A percentile compares a stretch with the other conserved stretches of the same genome.
phyloP scores from a whole-genome alignment of 1,140 invertebrate species.

The Doryteuthis pealeii region DNA sequence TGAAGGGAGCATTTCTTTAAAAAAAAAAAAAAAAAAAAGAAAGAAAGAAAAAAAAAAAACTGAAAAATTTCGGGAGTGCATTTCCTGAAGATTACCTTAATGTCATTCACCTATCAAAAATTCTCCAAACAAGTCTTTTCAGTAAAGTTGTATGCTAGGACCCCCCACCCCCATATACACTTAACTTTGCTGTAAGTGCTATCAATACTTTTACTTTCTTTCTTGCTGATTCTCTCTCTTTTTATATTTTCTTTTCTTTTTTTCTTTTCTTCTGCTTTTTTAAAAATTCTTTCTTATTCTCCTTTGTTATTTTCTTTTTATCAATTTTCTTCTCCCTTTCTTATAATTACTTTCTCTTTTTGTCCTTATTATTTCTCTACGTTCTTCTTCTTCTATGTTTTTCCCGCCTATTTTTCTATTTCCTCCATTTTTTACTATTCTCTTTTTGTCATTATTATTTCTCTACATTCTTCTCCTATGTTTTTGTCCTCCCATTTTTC shows the following conservation, averaged over 20 bases:
- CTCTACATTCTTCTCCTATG: not conserved
- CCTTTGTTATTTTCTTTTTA: not conserved
- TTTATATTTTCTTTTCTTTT: not conserved
- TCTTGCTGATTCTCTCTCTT: not conserved
- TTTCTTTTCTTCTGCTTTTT: not conserved
- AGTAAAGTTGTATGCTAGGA: no score
- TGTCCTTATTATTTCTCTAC: not conserved
- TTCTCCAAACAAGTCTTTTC: no score
- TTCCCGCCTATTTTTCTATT: not conserved
- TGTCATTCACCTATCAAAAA: no score
- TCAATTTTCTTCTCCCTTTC: not conserved
- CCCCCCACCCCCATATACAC: no score
- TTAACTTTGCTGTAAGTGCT: no score
- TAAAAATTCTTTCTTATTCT: not conserved
- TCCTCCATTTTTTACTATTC: not conserved
- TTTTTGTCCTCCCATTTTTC: not conserved
- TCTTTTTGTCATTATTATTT: not conserved
- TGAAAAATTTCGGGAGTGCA: no score
- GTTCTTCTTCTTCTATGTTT: not conserved
- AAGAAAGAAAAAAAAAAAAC: no score
- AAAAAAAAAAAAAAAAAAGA: no score
- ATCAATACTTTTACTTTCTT: no score
- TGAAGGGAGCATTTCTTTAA: no score
- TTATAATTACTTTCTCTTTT: not conserved
- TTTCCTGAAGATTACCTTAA: no score